These are phyloP conservation scores for Ictalurus furcatus DNA, from an alignment of 2,113 vertebrate genomes.

Conservation along the genomic window DNA sequence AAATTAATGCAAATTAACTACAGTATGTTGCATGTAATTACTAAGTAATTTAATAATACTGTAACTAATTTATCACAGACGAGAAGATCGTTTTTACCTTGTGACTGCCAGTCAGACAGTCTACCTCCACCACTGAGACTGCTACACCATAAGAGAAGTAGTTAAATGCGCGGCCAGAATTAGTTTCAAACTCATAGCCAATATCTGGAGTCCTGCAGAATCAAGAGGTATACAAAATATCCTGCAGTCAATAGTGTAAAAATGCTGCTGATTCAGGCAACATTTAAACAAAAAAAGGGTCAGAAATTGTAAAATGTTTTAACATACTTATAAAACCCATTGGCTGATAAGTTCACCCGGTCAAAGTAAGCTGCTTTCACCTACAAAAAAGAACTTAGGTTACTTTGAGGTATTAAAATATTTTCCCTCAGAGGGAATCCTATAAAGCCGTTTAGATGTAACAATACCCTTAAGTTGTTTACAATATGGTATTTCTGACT, in stretches of 20 bases:
- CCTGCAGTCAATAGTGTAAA: background rate
- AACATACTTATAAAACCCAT: slow-evolving; percentile 92
- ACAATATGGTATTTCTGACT: background rate
- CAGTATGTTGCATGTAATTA: too few relatives aligned
- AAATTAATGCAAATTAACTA: background rate
- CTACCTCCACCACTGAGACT: slow-evolving; percentile 93
- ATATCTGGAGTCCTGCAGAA: slow-evolving; percentile 82
- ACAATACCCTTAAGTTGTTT: background rate
- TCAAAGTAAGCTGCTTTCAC: slow-evolving; percentile 81
- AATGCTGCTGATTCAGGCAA: background rate
- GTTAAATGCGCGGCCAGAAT: slow-evolving; percentile 83
- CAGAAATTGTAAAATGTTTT: background rate
- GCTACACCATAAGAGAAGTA: slow-evolving; percentile 90
- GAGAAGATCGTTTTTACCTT: slow-evolving; percentile 74
- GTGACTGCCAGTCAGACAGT: slow-evolving; percentile 92
- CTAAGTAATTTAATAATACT: background rate
- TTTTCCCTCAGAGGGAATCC: background rate
- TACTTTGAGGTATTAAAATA: background rate
- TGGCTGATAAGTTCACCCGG: slow-evolving; percentile 85
- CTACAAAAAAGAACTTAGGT: slow-evolving; percentile 64
- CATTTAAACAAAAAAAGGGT: background rate
- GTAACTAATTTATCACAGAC: background rate
- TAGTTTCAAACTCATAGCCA: slow-evolving; percentile 81
- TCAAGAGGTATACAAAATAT: background rate
- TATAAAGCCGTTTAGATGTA: background rate